These are phyloP conservation scores for Copsychus sechellarum DNA, from an alignment of 2,113 vertebrate species.

Conservation along the genomic window DNA sequence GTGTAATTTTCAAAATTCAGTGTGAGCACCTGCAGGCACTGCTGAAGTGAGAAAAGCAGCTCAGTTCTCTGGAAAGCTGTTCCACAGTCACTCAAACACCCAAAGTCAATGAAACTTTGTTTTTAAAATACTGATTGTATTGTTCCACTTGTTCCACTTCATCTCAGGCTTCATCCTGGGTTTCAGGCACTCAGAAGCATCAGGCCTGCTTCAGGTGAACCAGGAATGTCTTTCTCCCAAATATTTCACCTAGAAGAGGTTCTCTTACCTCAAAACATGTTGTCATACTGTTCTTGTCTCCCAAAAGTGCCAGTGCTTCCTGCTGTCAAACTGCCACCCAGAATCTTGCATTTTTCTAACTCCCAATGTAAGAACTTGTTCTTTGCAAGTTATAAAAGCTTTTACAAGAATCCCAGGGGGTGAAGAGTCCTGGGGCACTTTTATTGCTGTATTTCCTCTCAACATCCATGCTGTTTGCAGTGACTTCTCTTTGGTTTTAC, in stretches of 20 bases:
- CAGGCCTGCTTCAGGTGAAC: neutral
- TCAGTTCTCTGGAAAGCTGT: neutral
- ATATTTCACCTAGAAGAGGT: neutral
- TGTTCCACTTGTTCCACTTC: neutral
- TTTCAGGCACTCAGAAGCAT: neutral
- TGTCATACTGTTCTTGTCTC: neutral
- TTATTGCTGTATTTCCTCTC: accelerated
- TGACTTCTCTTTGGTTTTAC: neutral
- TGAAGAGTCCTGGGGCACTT: neutral
- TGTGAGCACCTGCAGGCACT: neutral
- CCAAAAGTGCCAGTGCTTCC: neutral
- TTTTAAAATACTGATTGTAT: neutral
- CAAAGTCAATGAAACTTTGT: neutral
- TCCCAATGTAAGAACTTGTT: neutral
- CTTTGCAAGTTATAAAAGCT: neutral
- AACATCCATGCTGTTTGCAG: neutral
- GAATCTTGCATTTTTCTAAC: neutral
- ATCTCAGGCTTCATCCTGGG: neutral
- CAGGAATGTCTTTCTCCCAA: neutral
- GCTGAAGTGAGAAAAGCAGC: neutral
- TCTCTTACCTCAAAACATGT: neutral
- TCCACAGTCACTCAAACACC: neutral
- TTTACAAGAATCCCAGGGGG: neutral
- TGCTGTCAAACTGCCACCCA: neutral
- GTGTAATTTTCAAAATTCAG: neutral